Conservation (phyloP, 2,888 invertebrate species). For the Neoaliturus tenellus region DNA sequence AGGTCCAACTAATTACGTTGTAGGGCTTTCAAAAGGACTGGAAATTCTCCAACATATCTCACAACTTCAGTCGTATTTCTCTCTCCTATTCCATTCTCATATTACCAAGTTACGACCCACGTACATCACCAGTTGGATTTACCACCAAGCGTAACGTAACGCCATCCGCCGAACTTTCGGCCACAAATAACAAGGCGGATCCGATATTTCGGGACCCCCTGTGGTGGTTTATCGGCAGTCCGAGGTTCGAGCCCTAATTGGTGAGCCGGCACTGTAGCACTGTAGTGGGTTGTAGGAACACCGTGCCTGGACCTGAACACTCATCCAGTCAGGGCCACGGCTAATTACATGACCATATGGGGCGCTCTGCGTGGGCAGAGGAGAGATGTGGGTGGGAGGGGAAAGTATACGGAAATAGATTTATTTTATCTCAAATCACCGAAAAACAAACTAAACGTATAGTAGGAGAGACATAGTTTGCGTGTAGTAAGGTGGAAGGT, state of each 20-base stretch:
- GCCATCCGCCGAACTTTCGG: background rate
- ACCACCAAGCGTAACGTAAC: background rate
- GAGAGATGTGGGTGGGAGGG: no score
- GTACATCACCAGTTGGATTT: background rate
- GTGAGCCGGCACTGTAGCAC: background rate
- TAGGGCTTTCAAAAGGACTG: no score
- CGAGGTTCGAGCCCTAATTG: background rate
- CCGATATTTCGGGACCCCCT: background rate
- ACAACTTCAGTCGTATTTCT: no score
- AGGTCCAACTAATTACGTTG: no score
- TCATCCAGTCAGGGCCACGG: background rate
- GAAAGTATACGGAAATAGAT: no score
- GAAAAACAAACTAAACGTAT: no score
- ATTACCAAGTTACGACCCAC: background rate
- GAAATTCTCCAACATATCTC: no score
- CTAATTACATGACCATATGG: conserved; percentile 9
- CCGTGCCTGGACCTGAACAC: background rate
- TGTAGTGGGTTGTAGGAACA: background rate
- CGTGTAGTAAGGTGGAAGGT: no score
- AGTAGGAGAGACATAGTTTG: no score
- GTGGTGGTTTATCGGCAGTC: background rate
- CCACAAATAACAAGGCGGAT: background rate
- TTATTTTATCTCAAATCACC: no score
- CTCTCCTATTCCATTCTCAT: background rate
- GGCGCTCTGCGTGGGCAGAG: background rate